phyloP scores from a whole-genome alignment of 2,888 invertebrate genomes.

The Morpho helenor region DNA sequence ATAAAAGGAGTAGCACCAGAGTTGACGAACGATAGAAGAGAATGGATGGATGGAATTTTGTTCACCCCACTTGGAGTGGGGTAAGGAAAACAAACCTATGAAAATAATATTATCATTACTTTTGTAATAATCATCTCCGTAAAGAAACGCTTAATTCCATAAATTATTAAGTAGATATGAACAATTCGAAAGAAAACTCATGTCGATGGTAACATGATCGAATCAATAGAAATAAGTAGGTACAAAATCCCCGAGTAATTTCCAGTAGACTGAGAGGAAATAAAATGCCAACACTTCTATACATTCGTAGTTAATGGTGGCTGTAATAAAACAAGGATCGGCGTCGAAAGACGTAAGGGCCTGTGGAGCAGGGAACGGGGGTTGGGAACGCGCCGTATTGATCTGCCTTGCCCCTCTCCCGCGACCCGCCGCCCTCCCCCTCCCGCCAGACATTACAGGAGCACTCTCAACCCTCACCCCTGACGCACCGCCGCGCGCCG shows the following conservation, averaged over 20 bases:
- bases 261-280: slow-evolving; percentile 34
- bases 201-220: too few relatives aligned
- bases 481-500: slow-evolving; percentile 41
- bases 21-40: too few relatives aligned
- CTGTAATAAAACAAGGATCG: slow-evolving; percentile 73
- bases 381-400: slow-evolving; percentile 48
- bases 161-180: too few relatives aligned
- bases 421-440: slow-evolving; percentile 31
- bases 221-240: too few relatives aligned
- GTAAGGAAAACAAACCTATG: too few relatives aligned
- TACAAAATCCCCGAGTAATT: slow-evolving; percentile 17
- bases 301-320: slow-evolving; percentile 71
- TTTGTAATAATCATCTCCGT: too few relatives aligned
- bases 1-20: too few relatives aligned
- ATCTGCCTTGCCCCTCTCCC: slow-evolving; percentile 30
- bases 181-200: too few relatives aligned
- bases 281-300: slow-evolving; percentile 56
- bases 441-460: slow-evolving; percentile 63
- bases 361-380: slow-evolving; percentile 51
- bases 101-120: too few relatives aligned
- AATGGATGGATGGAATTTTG: too few relatives aligned
- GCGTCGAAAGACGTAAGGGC: slow-evolving; percentile 75
- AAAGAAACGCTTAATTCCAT: too few relatives aligned
- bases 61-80: too few relatives aligned
- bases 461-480: slow-evolving; percentile 54